Evolutionary conservation across 2,797 vertebrate genomes (phyloP).

Genomic region (Tarsius wallacei): DNA sequence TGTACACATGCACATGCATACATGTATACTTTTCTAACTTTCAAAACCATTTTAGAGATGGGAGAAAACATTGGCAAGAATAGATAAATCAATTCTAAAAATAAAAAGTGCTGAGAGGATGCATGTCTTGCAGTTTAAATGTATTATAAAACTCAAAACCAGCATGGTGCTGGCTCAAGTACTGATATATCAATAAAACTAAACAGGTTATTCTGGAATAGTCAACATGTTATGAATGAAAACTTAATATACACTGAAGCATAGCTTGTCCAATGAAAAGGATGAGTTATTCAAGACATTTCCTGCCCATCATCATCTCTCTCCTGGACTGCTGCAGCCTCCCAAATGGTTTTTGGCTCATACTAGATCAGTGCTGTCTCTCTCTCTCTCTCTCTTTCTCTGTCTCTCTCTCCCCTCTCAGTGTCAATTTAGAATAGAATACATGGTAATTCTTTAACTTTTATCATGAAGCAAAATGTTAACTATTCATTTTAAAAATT

Average conservation of each 20-base stretch:
- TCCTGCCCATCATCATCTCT: background rate
- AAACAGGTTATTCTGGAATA: background rate
- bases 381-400: background rate
- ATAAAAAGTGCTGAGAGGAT: background rate
- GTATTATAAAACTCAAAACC: constrained; percentile 22
- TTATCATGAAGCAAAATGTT: background rate
- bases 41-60: background rate
- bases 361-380: too few species aligned
- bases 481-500: background rate
- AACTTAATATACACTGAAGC: background rate
- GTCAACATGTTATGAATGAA: background rate
- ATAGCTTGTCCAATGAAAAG: background rate
- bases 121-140: background rate
- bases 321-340: background rate
- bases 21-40: background rate
- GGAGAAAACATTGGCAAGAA: background rate
- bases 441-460: background rate
- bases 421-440: background rate
- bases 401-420: background rate
- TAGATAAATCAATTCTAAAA: constrained; percentile 43
- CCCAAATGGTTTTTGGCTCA: background rate
- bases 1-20: background rate
- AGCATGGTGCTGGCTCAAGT: background rate
- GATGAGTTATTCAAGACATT: background rate
- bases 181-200: background rate